phyloP scores from a whole-genome alignment of 1,140 invertebrate species.

The Yoshiicerus persimilis region DNA sequence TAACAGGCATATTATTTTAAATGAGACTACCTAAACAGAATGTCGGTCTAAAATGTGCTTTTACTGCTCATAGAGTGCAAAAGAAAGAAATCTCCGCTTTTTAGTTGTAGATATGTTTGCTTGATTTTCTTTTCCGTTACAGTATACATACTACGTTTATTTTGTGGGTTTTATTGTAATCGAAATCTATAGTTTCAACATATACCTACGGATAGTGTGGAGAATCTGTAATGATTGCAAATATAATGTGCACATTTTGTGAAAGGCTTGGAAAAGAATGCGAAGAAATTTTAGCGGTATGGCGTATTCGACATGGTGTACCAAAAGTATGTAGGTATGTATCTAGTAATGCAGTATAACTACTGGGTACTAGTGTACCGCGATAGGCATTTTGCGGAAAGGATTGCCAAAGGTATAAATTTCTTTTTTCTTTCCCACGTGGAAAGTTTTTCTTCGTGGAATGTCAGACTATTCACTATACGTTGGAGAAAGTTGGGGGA shows the following conservation, averaged over 20 bases:
- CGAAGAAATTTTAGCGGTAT: not conserved
- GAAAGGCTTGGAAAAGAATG: not conserved
- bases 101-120: not conserved
- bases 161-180: too few species aligned
- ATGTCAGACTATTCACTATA: not conserved
- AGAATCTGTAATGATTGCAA: not conserved
- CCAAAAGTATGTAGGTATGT: not conserved
- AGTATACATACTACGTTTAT: too few species aligned
- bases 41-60: not conserved
- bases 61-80: not conserved
- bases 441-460: not conserved
- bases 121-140: too few species aligned
- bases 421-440: not conserved
- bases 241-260: not conserved
- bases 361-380: not conserved
- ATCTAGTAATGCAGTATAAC: not conserved
- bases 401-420: not conserved
- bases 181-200: not conserved
- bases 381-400: not conserved
- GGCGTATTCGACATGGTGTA: not conserved
- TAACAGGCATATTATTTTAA: not conserved
- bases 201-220: not conserved
- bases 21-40: not conserved
- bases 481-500: not conserved
- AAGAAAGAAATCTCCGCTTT: not conserved